phyloP scores from a whole-genome alignment of 92 coral and sea anemone species.

The Parazoanthus swiftii region DNA sequence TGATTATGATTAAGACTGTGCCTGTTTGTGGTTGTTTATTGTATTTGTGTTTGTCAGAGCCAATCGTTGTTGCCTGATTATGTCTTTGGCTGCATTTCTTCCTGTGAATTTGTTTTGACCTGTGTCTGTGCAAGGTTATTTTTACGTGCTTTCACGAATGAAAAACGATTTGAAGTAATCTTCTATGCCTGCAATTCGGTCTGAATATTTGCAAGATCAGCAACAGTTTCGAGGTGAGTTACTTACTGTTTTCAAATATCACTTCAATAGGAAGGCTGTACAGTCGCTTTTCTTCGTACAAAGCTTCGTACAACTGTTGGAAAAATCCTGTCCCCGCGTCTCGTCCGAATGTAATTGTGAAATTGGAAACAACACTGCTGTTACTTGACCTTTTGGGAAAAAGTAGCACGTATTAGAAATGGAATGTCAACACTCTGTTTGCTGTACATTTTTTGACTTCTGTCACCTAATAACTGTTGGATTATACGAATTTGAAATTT shows the following conservation, averaged over 20 bases:
- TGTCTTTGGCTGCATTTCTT: background rate
- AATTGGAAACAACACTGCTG: constrained; percentile 17
- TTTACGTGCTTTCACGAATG: too few relatives aligned
- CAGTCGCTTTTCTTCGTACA: constrained; percentile 10
- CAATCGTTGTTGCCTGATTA: background rate
- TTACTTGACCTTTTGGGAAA: background rate
- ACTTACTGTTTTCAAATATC: constrained; percentile 11
- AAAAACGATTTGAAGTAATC: too few relatives aligned
- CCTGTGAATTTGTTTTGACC: background rate
- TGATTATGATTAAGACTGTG: too few relatives aligned
- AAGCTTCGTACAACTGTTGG: constrained; percentile 15
- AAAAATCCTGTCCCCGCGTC: constrained; percentile 10
- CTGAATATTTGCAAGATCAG: background rate
- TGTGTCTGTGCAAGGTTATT: too few relatives aligned
- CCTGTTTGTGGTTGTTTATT: too few relatives aligned
- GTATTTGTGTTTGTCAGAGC: background rate
- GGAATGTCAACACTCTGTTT: background rate
- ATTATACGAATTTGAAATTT: background rate
- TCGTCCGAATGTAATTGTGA: constrained; percentile 12
- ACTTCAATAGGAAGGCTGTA: constrained; percentile 8
- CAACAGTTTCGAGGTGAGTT: background rate
- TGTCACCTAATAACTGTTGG: background rate
- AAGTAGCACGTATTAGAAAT: background rate
- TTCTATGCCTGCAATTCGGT: background rate
- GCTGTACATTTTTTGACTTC: background rate